Percentiles rank a stretch among this genome's conserved stretches.
phyloP scores from a whole-genome alignment of 2,113 vertebrate genomes.

The Heterotilapia buettikoferi region DNA sequence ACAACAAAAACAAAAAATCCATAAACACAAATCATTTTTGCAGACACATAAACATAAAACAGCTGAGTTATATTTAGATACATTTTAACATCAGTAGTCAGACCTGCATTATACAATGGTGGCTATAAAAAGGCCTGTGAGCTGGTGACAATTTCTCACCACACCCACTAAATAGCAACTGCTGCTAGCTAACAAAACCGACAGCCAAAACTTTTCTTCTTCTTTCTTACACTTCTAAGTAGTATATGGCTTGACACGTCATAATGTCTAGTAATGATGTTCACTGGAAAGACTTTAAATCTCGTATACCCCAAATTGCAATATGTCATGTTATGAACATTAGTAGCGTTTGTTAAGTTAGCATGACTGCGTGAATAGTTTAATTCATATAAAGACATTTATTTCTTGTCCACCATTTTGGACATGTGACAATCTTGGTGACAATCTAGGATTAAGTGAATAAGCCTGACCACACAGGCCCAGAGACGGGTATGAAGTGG shows the following conservation, averaged over 20 bases:
- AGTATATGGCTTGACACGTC: accelerated
- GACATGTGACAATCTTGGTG: background rate
- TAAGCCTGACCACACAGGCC: background rate
- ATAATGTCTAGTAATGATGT: background rate
- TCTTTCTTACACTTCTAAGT: background rate
- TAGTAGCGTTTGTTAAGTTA: background rate
- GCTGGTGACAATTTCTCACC: background rate
- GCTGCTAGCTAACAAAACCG: background rate
- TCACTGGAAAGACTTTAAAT: background rate
- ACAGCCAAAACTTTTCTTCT: background rate
- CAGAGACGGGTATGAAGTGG: background rate
- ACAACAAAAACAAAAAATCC: background rate
- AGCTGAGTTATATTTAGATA: background rate
- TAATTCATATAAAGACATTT: background rate
- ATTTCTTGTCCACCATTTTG: background rate
- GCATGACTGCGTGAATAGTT: background rate
- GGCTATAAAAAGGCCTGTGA: background rate
- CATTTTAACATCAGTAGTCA: background rate
- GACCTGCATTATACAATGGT: background rate
- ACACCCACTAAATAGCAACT: background rate
- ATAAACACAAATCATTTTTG: background rate
- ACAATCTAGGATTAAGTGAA: background rate
- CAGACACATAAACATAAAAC: background rate
- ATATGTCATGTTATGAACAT: background rate
- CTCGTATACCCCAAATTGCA: background rate